Percentiles rank a stretch among this genome's conserved stretches.
These are phyloP conservation scores for Acanthococcus lagerstroemiae DNA, from an alignment of 2,888 invertebrate genomes.

Conservation along the genomic window DNA sequence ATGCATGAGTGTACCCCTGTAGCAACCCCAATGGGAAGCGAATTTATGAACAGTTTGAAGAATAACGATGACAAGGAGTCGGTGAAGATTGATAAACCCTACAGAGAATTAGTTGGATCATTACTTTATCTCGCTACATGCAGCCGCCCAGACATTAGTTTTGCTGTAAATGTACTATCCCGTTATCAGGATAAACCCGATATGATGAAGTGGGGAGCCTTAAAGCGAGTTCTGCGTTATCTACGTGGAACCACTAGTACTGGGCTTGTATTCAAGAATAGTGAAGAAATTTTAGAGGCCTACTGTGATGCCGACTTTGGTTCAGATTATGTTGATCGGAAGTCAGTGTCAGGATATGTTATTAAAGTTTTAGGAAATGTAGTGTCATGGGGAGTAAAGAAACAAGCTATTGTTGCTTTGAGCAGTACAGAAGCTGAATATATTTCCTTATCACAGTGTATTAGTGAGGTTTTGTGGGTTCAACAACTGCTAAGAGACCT, in stretches of 20 bases:
- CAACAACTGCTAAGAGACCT: too few relatives aligned
- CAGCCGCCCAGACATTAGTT: slow-evolving; percentile 36
- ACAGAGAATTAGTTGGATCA: too few relatives aligned
- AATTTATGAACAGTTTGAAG: background rate
- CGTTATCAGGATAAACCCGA: background rate
- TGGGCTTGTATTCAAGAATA: background rate
- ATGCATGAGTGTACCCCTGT: background rate
- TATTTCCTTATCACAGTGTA: too few relatives aligned
- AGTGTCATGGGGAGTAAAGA: slow-evolving; percentile 34
- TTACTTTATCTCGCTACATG: slow-evolving; percentile 36
- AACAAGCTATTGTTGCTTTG: background rate
- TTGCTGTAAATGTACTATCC: slow-evolving; percentile 38
- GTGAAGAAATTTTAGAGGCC: slow-evolving; percentile 18
- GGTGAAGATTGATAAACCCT: slow-evolving; percentile 14
- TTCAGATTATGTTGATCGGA: slow-evolving; percentile 33
- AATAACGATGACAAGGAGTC: too few relatives aligned
- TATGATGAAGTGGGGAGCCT: background rate
- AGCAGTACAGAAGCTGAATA: background rate
- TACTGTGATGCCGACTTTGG: slow-evolving; percentile 36
- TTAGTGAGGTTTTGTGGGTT: too few relatives aligned
- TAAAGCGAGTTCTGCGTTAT: slow-evolving; percentile 20
- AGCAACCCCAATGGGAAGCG: background rate
- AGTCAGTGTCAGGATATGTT: slow-evolving; percentile 36
- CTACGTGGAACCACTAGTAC: slow-evolving; percentile 24
- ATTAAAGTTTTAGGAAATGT: slow-evolving; percentile 34